Percentiles rank a stretch among this genome's conserved stretches.
Conservation (phyloP, 2,113 vertebrate species). For the Pyrgilauda ruficollis region DNA sequence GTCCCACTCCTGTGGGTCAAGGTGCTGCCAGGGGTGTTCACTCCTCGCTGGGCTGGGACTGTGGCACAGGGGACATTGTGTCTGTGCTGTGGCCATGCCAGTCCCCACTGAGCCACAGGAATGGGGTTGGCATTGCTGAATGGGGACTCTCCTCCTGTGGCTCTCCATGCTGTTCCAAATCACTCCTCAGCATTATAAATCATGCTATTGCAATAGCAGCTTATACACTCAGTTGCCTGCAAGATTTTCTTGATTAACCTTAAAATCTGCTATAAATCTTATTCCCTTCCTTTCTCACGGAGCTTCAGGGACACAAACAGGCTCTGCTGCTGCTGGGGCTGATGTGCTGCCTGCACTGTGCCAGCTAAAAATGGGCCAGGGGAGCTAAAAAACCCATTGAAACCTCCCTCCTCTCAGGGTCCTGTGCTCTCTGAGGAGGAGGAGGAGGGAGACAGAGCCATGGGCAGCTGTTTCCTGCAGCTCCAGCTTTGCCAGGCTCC, state of each 20-base stretch:
- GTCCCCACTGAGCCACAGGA: rapidly evolving
- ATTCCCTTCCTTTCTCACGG: neutral
- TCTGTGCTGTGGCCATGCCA: rapidly evolving
- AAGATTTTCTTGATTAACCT: slow-evolving; percentile 65
- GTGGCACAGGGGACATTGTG: neutral
- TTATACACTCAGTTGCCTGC: slow-evolving; percentile 50
- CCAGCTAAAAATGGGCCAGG: rapidly evolving
- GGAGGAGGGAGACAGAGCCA: neutral
- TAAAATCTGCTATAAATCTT: slow-evolving; percentile 59
- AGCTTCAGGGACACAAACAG: neutral
- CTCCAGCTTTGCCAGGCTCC: neutral
- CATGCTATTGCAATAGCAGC: neutral
- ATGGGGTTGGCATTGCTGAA: rapidly evolving
- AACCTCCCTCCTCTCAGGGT: neutral
- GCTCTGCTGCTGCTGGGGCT: neutral
- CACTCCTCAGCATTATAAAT: neutral
- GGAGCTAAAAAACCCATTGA: neutral
- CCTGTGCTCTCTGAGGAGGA: neutral
- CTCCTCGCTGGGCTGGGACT: neutral
- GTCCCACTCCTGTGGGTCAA: rapidly evolving
- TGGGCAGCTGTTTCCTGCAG: neutral
- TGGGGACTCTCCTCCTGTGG: neutral
- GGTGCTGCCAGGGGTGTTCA: neutral
- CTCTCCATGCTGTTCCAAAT: neutral
- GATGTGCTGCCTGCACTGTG: neutral